Percentiles rank a stretch among this genome's conserved stretches.
These are phyloP conservation scores for Rhinogobius similis DNA, from an alignment of 2,113 vertebrate genomes.

Conservation along the genomic window DNA sequence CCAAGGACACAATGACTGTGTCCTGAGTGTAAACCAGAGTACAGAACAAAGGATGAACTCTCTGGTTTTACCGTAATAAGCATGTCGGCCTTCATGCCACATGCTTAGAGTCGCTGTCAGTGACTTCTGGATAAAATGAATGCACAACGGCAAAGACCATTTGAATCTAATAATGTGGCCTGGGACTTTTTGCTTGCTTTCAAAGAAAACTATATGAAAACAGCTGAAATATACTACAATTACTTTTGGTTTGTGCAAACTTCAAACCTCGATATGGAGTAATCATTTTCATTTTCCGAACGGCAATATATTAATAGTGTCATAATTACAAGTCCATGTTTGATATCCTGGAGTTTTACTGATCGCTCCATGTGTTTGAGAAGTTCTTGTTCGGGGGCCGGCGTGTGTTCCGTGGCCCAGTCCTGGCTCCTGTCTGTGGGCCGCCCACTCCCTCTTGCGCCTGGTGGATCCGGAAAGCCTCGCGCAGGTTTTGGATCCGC, in stretches of 20 bases:
- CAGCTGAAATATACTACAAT: neutral
- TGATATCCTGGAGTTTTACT: neutral
- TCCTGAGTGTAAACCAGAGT: no score
- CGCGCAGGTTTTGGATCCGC: constrained; percentile 91
- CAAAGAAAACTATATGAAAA: constrained; percentile 3
- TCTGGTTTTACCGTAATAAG: neutral
- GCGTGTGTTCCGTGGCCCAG: constrained; percentile 52
- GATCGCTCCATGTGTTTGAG: constrained; percentile 49
- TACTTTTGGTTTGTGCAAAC: neutral
- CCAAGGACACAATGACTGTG: neutral
- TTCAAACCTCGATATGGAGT: neutral
- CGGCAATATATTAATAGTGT: neutral
- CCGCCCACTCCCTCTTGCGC: constrained; percentile 80
- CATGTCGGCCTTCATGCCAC: neutral
- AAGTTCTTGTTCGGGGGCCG: constrained; percentile 56
- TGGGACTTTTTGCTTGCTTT: neutral
- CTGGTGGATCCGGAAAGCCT: constrained; percentile 90
- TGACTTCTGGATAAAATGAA: neutral
- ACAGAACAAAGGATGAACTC: neutral
- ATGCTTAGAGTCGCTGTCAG: neutral
- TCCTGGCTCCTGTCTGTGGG: constrained; percentile 24
- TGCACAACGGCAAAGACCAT: neutral
- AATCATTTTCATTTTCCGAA: neutral
- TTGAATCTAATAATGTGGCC: neutral
- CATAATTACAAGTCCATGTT: constrained; percentile 9